phyloP scores from a whole-genome alignment of 2,797 vertebrate species.

The Sebastes taczanowskii region DNA sequence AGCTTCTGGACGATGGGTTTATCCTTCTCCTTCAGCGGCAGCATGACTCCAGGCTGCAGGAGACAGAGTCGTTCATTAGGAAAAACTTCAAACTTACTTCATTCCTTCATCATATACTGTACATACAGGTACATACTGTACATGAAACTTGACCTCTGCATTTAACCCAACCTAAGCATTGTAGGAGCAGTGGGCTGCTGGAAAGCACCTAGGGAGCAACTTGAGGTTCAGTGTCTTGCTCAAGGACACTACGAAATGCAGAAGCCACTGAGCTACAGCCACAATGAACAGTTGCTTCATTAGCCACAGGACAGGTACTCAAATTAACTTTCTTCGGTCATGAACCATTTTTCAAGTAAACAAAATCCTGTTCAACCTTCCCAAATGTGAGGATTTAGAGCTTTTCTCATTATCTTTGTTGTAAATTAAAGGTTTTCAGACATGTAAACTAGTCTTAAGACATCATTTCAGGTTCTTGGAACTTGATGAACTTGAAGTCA shows the following conservation, averaged over 20 bases:
- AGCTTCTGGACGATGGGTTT: slow-evolving; percentile 84
- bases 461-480: neutral
- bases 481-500: neutral
- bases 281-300: too few relatives aligned
- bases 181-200: too few relatives aligned
- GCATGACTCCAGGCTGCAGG: slow-evolving; percentile 76
- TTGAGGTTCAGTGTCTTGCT: too few relatives aligned
- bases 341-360: neutral
- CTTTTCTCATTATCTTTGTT: neutral
- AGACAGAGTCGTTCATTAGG: neutral
- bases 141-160: too few relatives aligned
- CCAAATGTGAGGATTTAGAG: neutral
- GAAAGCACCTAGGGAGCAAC: too few relatives aligned
- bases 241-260: too few relatives aligned
- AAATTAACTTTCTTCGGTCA: too few relatives aligned
- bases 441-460: neutral
- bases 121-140: too few relatives aligned
- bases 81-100: neutral
- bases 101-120: too few relatives aligned
- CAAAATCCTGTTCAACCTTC: neutral
- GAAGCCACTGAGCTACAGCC: too few relatives aligned
- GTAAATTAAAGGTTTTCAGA: neutral
- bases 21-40: slow-evolving; percentile 87
- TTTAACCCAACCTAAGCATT: too few relatives aligned
- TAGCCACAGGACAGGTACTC: too few relatives aligned